These are phyloP conservation scores for Exaiptasia diaphana DNA, from an alignment of 64 coral and sea anemone species.

Conservation along the genomic window DNA sequence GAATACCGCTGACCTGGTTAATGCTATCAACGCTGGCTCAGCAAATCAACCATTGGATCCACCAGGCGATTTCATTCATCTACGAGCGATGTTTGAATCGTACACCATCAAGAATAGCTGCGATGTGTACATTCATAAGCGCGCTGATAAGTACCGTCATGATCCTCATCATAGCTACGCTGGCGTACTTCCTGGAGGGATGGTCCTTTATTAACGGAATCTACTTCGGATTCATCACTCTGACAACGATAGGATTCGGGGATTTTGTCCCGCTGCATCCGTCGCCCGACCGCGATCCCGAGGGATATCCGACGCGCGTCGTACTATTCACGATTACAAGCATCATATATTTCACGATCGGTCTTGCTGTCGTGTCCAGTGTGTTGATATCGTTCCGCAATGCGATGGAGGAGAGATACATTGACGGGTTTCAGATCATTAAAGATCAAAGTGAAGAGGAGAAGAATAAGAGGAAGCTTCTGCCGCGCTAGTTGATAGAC, in stretches of 20 bases:
- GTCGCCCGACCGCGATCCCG: slow-evolving; percentile 68
- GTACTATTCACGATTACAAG: slow-evolving; percentile 84
- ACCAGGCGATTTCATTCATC: slow-evolving; percentile 17
- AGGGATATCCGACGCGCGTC: slow-evolving; percentile 69
- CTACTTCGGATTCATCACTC: slow-evolving; percentile 92
- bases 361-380: slow-evolving; percentile 83
- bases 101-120: slow-evolving; percentile 31
- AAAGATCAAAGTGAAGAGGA: slow-evolving; percentile 69
- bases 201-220: slow-evolving; percentile 77
- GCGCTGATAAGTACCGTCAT: slow-evolving; percentile 51
- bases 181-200: slow-evolving; percentile 76
- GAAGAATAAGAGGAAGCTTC: background rate
- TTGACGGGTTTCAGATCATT: slow-evolving; percentile 79
- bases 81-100: slow-evolving; percentile 36
- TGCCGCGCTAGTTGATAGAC: background rate
- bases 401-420: slow-evolving; percentile 81
- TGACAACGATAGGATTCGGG: slow-evolving; percentile 93
- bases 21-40: slow-evolving; percentile 85
- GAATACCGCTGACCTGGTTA: slow-evolving; percentile 91
- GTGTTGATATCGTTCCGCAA: slow-evolving; percentile 82
- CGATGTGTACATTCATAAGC: slow-evolving; percentile 52
- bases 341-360: slow-evolving; percentile 94
- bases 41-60: slow-evolving; percentile 65
- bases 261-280: slow-evolving; percentile 98
- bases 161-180: slow-evolving; percentile 75